These are phyloP conservation scores for Strigamia transsilvanica DNA, from an alignment of 2,888 invertebrate species.

Conservation along the genomic window DNA sequence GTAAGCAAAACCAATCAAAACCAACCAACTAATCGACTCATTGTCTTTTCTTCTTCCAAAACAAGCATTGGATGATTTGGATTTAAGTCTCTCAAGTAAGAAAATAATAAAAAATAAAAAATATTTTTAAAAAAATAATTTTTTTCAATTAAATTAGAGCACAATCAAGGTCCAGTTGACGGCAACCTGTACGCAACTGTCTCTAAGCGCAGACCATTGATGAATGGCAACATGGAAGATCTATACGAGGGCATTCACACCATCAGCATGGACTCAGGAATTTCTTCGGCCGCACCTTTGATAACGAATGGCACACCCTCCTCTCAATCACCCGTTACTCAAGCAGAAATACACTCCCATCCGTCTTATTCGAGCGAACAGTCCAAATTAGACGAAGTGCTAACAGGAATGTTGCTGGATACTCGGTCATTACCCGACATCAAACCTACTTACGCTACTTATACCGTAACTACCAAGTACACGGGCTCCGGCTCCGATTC, in stretches of 20 bases:
- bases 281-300: slow-evolving; percentile 69
- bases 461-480: slow-evolving; percentile 55
- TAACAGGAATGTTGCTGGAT: slow-evolving; percentile 86
- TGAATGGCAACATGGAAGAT: slow-evolving; percentile 51
- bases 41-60: neutral
- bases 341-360: slow-evolving; percentile 61
- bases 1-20: slow-evolving; percentile 55
- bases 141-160: slow-evolving; percentile 61
- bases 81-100: slow-evolving; percentile 21
- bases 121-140: neutral
- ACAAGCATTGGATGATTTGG: slow-evolving; percentile 34
- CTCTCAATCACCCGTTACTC: slow-evolving; percentile 56
- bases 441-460: slow-evolving; percentile 59
- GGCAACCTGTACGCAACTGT: slow-evolving; percentile 84
- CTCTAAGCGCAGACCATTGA: slow-evolving; percentile 62
- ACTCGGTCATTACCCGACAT: slow-evolving; percentile 80
- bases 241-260: slow-evolving; percentile 70
- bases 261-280: slow-evolving; percentile 90
- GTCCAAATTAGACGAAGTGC: slow-evolving; percentile 75
- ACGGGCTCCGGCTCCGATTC: slow-evolving; percentile 52
- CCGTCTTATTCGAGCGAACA: slow-evolving; percentile 67
- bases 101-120: neutral
- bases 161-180: slow-evolving; percentile 86
- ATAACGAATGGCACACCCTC: slow-evolving; percentile 68
- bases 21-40: neutral